These are phyloP conservation scores for Macquaria ambigua DNA, from an alignment of 2,113 vertebrate genomes.

Conservation along the genomic window DNA sequence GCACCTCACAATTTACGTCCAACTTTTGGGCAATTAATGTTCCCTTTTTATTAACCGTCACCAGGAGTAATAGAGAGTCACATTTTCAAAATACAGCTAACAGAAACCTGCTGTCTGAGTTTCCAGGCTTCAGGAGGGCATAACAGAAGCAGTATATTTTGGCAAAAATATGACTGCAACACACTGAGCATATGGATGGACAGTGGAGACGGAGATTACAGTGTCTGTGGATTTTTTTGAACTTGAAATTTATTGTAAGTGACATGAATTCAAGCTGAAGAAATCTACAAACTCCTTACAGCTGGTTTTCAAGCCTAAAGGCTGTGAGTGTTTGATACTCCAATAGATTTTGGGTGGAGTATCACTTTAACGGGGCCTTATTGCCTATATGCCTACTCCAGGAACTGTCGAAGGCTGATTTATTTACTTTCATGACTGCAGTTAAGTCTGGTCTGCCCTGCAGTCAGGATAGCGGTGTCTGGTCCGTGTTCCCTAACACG, in stretches of 20 bases:
- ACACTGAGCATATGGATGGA: neutral
- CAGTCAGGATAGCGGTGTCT: slow-evolving; percentile 36
- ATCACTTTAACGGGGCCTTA: slow-evolving; percentile 29
- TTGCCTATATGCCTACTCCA: slow-evolving; percentile 44
- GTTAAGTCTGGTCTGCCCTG: slow-evolving; percentile 36
- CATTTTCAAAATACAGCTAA: no score
- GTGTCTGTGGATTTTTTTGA: neutral
- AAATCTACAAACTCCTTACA: slow-evolving; percentile 7
- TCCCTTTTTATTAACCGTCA: neutral
- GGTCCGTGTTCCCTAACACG: slow-evolving; percentile 53
- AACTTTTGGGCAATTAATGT: neutral
- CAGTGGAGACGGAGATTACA: neutral
- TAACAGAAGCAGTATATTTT: neutral
- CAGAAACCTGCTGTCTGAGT: no score
- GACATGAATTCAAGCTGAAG: slow-evolving; percentile 18
- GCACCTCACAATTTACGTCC: neutral
- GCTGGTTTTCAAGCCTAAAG: neutral
- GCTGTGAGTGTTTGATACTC: neutral
- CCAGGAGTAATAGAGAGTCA: no score
- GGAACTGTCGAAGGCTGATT: slow-evolving; percentile 68
- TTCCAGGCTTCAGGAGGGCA: neutral
- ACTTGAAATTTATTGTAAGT: slow-evolving; percentile 7
- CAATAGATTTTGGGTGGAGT: slow-evolving; percentile 13
- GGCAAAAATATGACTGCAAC: neutral
- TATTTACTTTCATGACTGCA: slow-evolving; percentile 75